Conservation (phyloP, 2,797 vertebrate species). For the Falco cherrug region DNA sequence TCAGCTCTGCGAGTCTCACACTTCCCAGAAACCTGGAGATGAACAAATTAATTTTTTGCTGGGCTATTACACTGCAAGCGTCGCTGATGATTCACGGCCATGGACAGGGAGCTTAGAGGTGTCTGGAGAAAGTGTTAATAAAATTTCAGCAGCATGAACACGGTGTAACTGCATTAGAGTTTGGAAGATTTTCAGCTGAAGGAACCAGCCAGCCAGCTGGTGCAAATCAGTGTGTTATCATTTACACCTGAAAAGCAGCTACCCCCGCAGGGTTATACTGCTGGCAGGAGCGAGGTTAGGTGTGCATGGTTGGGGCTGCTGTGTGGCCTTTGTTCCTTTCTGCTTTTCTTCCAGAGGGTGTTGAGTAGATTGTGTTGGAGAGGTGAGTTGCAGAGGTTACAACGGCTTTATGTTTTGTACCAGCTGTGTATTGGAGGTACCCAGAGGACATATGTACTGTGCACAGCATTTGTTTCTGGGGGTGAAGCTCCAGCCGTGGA, state of each 20-base stretch:
- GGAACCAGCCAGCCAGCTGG: background rate
- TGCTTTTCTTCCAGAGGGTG: background rate
- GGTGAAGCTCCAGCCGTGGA: background rate
- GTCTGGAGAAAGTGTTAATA: background rate
- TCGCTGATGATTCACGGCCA: background rate
- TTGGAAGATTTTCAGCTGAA: background rate
- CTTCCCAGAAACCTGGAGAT: background rate
- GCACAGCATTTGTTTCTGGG: too few species aligned
- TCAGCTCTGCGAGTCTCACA: rapidly evolving
- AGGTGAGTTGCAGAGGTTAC: background rate
- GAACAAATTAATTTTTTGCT: background rate
- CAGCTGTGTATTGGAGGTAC: background rate
- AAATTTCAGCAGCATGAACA: background rate
- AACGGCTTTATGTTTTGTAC: background rate
- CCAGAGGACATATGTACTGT: background rate
- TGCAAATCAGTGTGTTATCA: background rate
- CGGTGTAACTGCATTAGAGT: too few species aligned
- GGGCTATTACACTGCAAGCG: rapidly evolving
- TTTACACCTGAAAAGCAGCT: background rate
- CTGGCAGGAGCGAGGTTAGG: background rate
- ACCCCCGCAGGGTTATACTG: rapidly evolving
- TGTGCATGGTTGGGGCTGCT: background rate
- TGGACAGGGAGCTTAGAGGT: background rate
- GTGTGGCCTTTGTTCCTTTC: background rate
- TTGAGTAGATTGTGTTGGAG: background rate